Base-by-base conservation (phyloP, 2,888 invertebrate genomes). In the Drosophila tanythrix region DNA sequence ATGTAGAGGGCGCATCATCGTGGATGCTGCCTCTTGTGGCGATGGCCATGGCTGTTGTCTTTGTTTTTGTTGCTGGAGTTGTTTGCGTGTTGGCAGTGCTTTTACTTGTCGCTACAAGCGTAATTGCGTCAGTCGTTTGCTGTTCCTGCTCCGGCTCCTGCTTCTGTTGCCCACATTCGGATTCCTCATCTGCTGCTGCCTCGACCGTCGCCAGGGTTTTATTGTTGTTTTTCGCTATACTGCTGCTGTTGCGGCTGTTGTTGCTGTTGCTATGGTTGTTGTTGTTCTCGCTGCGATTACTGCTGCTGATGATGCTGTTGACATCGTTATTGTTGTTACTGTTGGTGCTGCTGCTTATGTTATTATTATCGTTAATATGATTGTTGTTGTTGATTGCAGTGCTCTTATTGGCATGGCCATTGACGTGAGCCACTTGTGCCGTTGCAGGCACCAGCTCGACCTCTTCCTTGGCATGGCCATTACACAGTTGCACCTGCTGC, bases 1-100 rank as follows among this genome's bases (percentile, higher is more conserved):
- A 74, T 52, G 76, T 70, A 11, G 80, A 62, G 15, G 80, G 80
- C 61, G 56, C 55, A 52, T 72, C 75, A n/a, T 79, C 61, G 27
- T 59, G 43, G 48, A 15, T 8, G 48, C 59, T 64, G 18, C 43
- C 76, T 35, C 60, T 62, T 58, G 57, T 48, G 61, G 69, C 53
- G n/a, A 60, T 70, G 38, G 55, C 71, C 60, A 67, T 58, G 53
- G 76, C 65, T 52, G 66, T 64, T 52, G 73, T 69, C 57, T 66
- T 79, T 62, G 75, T 68, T 59, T 61, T 59, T 48, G 68, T 64
- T 76, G 58, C 46, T 64, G 64, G 52, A 50, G 68, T 73, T 64
- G 82, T 76, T 65, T 76, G 62, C 74, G 74, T 79, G 40, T 81
- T 88, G 89, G 89, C 89, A 88, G 86, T 88, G 81, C 65, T 76